Evolutionary conservation across 1,140 invertebrate species (phyloP).

Genomic region (Euura saliciscinereae): DNA sequence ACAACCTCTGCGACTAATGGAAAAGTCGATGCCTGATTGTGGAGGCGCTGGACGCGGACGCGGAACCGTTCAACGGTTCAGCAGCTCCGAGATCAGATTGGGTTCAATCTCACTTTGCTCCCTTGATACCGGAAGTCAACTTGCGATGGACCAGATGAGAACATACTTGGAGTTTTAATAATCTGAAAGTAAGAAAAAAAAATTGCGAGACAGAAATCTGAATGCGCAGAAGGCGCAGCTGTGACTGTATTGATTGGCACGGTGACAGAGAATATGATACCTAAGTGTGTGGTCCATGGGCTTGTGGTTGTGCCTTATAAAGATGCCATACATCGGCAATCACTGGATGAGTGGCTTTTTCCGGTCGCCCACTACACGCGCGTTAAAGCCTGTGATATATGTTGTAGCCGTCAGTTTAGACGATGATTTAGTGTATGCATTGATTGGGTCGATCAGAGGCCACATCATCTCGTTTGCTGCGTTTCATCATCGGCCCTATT

Average conservation of each 20-base stretch:
- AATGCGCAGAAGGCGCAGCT: background rate
- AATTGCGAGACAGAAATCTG: background rate
- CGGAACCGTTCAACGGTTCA: background rate
- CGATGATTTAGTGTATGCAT: constrained; percentile 61
- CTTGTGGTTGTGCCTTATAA: constrained; percentile 41
- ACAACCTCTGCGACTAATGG: constrained; percentile 54
- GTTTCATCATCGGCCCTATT: constrained; percentile 58
- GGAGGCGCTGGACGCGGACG: constrained; percentile 6
- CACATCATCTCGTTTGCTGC: constrained; percentile 58
- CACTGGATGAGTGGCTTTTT: constrained; percentile 57
- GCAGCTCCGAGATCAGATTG: background rate
- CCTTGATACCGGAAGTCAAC: background rate
- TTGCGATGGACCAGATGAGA: background rate
- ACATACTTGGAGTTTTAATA: no score
- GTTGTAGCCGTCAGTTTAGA: constrained; percentile 57
- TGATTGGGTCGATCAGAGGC: constrained; percentile 61
- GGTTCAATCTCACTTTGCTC: background rate
- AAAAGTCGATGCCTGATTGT: constrained; percentile 58
- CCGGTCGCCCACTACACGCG: constrained; percentile 53
- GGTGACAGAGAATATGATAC: constrained; percentile 23
- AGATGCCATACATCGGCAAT: constrained; percentile 57
- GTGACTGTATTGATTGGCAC: background rate
- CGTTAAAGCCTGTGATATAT: constrained; percentile 28
- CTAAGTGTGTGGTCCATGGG: constrained; percentile 22
- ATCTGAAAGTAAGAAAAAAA: background rate